Percentiles rank a stretch among this genome's conserved stretches.
Conservation (phyloP, 2,888 invertebrate species). For the Latheticus oryzae region DNA sequence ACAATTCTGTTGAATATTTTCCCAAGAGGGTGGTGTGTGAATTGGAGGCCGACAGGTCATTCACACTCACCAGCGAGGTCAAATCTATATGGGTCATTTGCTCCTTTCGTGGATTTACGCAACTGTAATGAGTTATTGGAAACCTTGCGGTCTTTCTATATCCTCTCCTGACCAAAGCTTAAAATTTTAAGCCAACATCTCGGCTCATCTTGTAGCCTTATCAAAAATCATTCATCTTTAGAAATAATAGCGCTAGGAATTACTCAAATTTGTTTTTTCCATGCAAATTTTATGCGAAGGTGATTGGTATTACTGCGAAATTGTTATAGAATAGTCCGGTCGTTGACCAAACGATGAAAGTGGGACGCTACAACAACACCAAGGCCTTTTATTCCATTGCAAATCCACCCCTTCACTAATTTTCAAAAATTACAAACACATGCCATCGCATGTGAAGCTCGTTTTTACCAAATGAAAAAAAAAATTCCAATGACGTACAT, state of each 20-base stretch:
- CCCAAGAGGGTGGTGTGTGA: constrained; percentile 9
- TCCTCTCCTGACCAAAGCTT: too few relatives aligned
- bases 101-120: constrained; percentile 37
- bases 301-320: constrained; percentile 6
- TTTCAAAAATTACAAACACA: too few relatives aligned
- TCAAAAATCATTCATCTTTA: constrained; percentile 2
- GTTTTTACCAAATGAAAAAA: too few relatives aligned
- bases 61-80: constrained; percentile 45
- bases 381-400: constrained; percentile 48
- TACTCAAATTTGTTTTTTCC: constrained; percentile 12
- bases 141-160: constrained; percentile 42
- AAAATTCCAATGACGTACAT: not conserved
- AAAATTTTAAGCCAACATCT: too few relatives aligned
- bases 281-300: constrained; percentile 30
- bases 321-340: constrained; percentile 44
- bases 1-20: too few relatives aligned
- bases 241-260: constrained; percentile 11
- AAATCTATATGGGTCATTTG: constrained; percentile 47
- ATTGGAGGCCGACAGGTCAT: constrained; percentile 36
- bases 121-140: constrained; percentile 40
- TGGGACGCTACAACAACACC: constrained; percentile 47
- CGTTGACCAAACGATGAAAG: constrained; percentile 54
- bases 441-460: too few relatives aligned
- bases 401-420: too few relatives aligned
- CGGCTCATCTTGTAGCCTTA: too few relatives aligned